phyloP scores from a whole-genome alignment of 2,888 invertebrate genomes.

The Scaptomyza tumidula region DNA sequence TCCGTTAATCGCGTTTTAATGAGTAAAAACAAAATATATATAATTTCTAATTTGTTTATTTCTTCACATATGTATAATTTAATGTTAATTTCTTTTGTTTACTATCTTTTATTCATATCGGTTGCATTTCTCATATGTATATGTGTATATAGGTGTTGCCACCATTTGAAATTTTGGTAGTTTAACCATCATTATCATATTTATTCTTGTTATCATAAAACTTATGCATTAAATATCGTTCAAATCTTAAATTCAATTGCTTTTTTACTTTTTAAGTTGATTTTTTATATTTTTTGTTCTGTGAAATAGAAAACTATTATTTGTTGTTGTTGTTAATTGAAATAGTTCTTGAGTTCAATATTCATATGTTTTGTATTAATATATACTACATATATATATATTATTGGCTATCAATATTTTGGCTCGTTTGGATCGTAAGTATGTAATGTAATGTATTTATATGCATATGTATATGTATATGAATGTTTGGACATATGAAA shows the following conservation, averaged over 20 bases:
- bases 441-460: slow-evolving; percentile 12
- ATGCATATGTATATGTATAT: slow-evolving; percentile 19
- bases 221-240: slow-evolving; percentile 63
- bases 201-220: slow-evolving; percentile 61
- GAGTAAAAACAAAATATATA: neutral
- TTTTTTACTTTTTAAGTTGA: slow-evolving; percentile 58
- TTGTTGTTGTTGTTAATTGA: slow-evolving; percentile 59
- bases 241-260: slow-evolving; percentile 74
- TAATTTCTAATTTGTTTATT: slow-evolving; percentile 72
- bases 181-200: neutral
- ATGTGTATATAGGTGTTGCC: slow-evolving; percentile 25
- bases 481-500: slow-evolving; percentile 61
- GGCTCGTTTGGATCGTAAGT: slow-evolving; percentile 59
- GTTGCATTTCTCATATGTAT: slow-evolving; percentile 67
- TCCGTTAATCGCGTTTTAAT: too few relatives aligned
- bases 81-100: slow-evolving; percentile 56
- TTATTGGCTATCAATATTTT: slow-evolving; percentile 74
- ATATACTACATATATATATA: neutral
- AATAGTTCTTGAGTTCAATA: slow-evolving; percentile 64
- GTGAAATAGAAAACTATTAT: slow-evolving; percentile 74
- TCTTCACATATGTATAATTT: slow-evolving; percentile 74
- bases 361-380: slow-evolving; percentile 36
- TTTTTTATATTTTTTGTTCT: neutral
- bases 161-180: slow-evolving; percentile 31
- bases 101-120: slow-evolving; percentile 34